Conservation (phyloP, 2,797 vertebrate genomes). For the Phataginus tricuspis region DNA sequence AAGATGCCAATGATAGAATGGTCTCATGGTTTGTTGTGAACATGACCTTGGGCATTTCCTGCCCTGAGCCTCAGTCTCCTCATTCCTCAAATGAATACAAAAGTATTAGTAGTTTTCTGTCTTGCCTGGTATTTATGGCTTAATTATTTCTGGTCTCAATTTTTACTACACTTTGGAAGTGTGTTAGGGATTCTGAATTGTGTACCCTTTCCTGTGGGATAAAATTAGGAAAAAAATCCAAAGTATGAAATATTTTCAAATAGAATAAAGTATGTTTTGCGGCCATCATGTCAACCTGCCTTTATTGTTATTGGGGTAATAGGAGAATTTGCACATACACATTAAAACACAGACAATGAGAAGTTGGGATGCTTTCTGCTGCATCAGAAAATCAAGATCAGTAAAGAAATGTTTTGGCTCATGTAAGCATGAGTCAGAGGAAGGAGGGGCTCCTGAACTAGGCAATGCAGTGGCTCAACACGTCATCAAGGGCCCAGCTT, state of each 20-base stretch:
- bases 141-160: conserved; percentile 14
- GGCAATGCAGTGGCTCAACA: neutral
- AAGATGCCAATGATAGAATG: no score
- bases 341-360: neutral
- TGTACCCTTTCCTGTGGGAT: neutral
- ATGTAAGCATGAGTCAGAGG: neutral
- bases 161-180: neutral
- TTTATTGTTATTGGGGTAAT: neutral
- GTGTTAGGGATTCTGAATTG: neutral
- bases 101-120: neutral
- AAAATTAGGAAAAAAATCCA: conserved; percentile 12
- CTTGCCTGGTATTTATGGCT: neutral
- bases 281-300: neutral
- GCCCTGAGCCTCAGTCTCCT: neutral
- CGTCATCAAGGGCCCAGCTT: neutral
- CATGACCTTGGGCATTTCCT: neutral
- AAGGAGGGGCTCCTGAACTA: neutral
- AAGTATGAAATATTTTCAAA: neutral
- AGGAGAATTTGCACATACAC: neutral
- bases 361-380: neutral
- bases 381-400: neutral
- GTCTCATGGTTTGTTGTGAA: no score
- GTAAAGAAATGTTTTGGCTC: neutral
- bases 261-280: neutral
- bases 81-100: neutral